Percentiles rank a stretch among this genome's conserved stretches.
Evolutionary conservation across 2,888 invertebrate species (phyloP).

Genomic region (Metallyticus violacea): DNA sequence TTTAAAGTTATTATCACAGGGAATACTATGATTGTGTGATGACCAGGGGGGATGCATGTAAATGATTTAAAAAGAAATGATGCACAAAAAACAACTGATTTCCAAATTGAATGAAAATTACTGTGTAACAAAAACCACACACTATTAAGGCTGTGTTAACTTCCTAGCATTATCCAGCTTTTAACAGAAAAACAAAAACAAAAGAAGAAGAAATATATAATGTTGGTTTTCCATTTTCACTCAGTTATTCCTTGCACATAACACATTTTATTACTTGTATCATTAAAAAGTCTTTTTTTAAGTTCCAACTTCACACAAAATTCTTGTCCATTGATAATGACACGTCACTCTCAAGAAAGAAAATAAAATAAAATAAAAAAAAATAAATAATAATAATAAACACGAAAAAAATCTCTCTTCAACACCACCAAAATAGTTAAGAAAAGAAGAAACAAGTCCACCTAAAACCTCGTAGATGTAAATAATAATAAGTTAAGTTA

Average conservation of each 20-base stretch:
- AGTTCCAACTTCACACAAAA: constrained; percentile 20
- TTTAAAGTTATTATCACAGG: constrained; percentile 35
- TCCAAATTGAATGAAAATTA: not conserved
- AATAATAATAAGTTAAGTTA: constrained; percentile 19
- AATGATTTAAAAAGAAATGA: constrained; percentile 22
- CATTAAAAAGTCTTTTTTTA: not conserved
- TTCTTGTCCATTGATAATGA: constrained; percentile 18
- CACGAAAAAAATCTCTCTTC: constrained; percentile 8
- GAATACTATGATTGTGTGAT: constrained; percentile 23
- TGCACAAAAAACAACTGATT: constrained; percentile 20
- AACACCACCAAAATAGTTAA: constrained; percentile 7
- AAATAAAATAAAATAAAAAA: not conserved
- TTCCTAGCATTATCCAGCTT: not conserved
- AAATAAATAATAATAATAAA: not conserved
- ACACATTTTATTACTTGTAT: constrained; percentile 8
- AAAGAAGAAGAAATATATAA: not conserved
- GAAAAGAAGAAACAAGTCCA: constrained; percentile 5
- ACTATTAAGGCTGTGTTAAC: not conserved
- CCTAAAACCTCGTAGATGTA: constrained; percentile 19
- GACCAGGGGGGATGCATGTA: constrained; percentile 13
- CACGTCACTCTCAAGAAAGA: constrained; percentile 12
- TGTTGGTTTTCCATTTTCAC: not conserved
- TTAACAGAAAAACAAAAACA: not conserved
- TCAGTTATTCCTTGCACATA: constrained; percentile 18
- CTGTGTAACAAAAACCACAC: constrained; percentile 11